Evolutionary conservation across 2,113 vertebrate genomes (phyloP), one percentile per base, ranked within the genome.

Genomic region (Dolichotis patagonum): DNA sequence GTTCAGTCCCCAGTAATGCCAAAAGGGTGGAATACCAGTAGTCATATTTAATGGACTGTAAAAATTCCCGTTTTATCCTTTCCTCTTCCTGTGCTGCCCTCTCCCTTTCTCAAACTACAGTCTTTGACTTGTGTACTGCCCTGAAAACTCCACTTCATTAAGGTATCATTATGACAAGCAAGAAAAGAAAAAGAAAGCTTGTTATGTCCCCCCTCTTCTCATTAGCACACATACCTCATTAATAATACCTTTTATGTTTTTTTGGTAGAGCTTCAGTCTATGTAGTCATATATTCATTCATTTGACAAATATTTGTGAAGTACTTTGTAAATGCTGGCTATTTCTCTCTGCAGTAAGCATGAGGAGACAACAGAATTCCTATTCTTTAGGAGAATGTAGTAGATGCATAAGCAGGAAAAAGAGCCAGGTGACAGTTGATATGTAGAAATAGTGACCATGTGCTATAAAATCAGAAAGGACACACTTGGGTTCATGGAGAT

Each of bases 291-390:
- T 96, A 92, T 84, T 92, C 38, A 49, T 84, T 95, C 49, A 78
- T 88, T 94, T 75, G 56, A 65, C 95, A 89, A 63, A 85, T 94
- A 84, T 80, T 91, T 86, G 65, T 89, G 93, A 91, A 91, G 49
- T 88, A 32, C 38, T n/a, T 89, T 80, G n/a, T 90, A 85, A 86
- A 62, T 90, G 84, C 67, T 41, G 71, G 63, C 20, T 84, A 71
- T 83, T 95, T 95, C 75, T 46, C 12, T 88, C 62, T 96, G 80
- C 43, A 85, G n/a, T 67, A 62, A 94, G 16, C 20, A n/a, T 60
- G 10, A 43, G 92, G 75, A 97, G 65, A 82, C 63, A 89, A 22
- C 54, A 58, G 46, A 86, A 56, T 32, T 30, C 41, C 19, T 73
- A 24, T 32, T 94, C 56, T 69, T 84, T 43, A 78, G 81, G 80